A percentile compares a stretch with the other conserved stretches of the same genome.
Conservation (phyloP, 1,140 invertebrate genomes). For the Spodoptera frugiperda region DNA sequence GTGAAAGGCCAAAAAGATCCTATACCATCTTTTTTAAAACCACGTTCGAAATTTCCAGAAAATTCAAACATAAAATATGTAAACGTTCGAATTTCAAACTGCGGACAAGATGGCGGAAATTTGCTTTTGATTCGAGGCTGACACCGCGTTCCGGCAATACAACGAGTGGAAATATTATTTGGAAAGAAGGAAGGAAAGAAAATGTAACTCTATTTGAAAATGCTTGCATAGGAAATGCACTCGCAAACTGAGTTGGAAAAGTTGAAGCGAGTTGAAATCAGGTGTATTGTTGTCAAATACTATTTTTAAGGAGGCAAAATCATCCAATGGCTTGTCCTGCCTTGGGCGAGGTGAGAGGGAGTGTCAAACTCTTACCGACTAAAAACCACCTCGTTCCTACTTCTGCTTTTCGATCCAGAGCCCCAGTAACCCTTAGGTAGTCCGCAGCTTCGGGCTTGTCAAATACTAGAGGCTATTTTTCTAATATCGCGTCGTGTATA, state of each 20-base stretch:
- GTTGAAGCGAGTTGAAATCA: neutral
- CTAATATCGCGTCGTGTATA: no score
- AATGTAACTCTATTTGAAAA: neutral
- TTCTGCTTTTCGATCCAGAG: no score
- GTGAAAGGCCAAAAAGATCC: no score
- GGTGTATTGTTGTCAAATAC: neutral
- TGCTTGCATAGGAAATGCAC: neutral
- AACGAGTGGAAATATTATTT: constrained; percentile 2
- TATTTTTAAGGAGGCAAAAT: no score
- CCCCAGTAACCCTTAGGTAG: no score
- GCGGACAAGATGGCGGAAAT: constrained; percentile 12
- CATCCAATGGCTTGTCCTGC: no score
- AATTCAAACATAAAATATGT: constrained; percentile 25
- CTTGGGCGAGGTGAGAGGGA: no score
- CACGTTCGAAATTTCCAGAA: neutral
- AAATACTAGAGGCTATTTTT: no score
- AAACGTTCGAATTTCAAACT: neutral
- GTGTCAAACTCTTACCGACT: no score
- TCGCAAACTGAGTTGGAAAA: neutral
- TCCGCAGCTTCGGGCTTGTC: no score
- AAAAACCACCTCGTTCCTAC: no score
- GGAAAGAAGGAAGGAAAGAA: constrained; percentile 8
- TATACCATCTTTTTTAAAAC: neutral
- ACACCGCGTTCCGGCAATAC: neutral
- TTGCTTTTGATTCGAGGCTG: constrained; percentile 14